Conservation (phyloP, 2,113 vertebrate species). For the Dissostichus mawsoni region DNA sequence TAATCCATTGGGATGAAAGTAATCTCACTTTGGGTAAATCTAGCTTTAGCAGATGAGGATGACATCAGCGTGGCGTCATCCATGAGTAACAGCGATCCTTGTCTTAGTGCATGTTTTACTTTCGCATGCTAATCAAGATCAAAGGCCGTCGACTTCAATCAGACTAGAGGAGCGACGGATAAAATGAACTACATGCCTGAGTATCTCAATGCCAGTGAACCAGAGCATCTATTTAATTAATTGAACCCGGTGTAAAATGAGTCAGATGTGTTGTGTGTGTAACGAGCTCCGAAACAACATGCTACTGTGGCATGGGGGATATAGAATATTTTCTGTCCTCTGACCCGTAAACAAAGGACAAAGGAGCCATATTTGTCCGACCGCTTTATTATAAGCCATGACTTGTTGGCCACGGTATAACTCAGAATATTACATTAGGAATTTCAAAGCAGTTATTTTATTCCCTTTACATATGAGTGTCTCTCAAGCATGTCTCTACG, state of each 20-base stretch:
- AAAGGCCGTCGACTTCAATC: constrained; percentile 62
- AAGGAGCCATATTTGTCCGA: constrained; percentile 41
- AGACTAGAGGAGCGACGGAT: constrained; percentile 31
- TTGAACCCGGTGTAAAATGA: constrained; percentile 38
- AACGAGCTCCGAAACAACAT: constrained; percentile 3
- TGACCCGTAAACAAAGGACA: constrained; percentile 48
- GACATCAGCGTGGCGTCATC: constrained; percentile 66
- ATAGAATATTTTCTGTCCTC: constrained; percentile 1
- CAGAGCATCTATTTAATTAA: constrained; percentile 61
- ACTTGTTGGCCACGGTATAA: constrained; percentile 47
- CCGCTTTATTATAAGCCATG: constrained; percentile 57
- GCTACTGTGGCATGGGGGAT: constrained; percentile 10
- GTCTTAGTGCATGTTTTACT: constrained; percentile 42
- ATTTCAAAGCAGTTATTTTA: constrained; percentile 60
- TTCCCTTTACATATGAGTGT: not conserved
- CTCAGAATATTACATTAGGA: constrained; percentile 48
- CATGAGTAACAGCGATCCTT: constrained; percentile 41
- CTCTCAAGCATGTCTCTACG: constrained; percentile 15
- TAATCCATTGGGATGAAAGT: constrained; percentile 39
- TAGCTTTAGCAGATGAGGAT: constrained; percentile 27
- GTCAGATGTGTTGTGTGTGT: constrained; percentile 17
- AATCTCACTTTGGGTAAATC: constrained; percentile 25
- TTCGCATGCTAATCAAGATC: constrained; percentile 55
- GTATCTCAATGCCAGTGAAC: constrained; percentile 53
- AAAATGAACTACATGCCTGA: constrained; percentile 57